Evolutionary conservation across 2,888 invertebrate genomes (phyloP).

Genomic region (Eueremaeus valkanovi): DNA sequence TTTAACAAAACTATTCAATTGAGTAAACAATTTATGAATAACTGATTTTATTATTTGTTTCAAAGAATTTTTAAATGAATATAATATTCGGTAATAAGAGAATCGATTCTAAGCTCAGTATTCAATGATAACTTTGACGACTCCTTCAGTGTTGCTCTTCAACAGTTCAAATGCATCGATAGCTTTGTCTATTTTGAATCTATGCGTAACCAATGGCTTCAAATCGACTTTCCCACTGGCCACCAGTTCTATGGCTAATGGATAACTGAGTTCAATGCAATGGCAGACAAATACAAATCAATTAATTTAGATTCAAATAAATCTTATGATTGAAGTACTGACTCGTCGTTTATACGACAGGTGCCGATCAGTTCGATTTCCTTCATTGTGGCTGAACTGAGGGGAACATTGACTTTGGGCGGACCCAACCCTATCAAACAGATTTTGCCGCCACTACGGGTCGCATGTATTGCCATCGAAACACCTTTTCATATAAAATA

Average conservation of each 20-base stretch:
- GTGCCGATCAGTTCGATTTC: constrained; percentile 41
- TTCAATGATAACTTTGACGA: constrained; percentile 38
- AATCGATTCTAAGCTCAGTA: not conserved
- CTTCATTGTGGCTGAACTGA: constrained; percentile 37
- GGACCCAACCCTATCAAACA: constrained; percentile 41
- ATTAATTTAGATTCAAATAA: not conserved
- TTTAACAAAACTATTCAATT: too few species aligned
- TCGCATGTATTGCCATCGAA: constrained; percentile 62
- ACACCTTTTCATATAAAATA: constrained; percentile 54
- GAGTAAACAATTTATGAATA: too few species aligned
- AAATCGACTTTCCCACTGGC: constrained; percentile 45
- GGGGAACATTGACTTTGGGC: constrained; percentile 22
- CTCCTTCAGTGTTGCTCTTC: constrained; percentile 22
- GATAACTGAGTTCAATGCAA: constrained; percentile 42
- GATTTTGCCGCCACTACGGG: constrained; percentile 38
- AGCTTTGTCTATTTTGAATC: constrained; percentile 45
- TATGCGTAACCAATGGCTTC: constrained; percentile 47
- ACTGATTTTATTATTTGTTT: too few species aligned
- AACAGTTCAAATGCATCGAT: constrained; percentile 51
- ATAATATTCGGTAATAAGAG: not conserved
- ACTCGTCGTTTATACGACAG: constrained; percentile 19
- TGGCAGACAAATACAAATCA: too few species aligned
- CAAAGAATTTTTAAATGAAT: not conserved
- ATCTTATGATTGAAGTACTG: not conserved
- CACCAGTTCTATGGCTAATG: constrained; percentile 44